These are phyloP conservation scores for Plutomurus gul DNA, from an alignment of 1,140 invertebrate genomes.

Conservation along the genomic window DNA sequence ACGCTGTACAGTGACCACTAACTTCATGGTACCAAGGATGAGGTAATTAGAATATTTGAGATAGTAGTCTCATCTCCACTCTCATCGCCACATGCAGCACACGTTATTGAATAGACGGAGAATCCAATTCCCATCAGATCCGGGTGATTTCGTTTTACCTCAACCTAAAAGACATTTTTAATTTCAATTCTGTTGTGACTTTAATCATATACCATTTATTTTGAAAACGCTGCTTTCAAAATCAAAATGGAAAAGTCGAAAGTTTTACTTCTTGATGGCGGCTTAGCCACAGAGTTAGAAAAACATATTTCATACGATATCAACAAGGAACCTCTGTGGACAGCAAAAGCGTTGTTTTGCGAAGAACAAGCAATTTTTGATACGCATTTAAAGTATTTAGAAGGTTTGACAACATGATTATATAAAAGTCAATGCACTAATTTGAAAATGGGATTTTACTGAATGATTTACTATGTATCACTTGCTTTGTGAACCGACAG, in stretches of 20 bases:
- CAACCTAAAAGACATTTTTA: too few species aligned
- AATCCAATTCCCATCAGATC: too few species aligned
- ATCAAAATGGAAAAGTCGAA: background rate
- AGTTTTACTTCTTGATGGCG: slow-evolving; percentile 69
- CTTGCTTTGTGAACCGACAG: slow-evolving; percentile 58
- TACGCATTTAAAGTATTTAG: slow-evolving; percentile 77
- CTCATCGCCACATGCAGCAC: too few species aligned
- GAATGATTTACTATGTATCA: too few species aligned
- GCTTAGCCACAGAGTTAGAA: slow-evolving; percentile 75
- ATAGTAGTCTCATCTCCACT: too few species aligned
- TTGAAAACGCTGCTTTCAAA: background rate
- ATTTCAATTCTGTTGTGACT: background rate
- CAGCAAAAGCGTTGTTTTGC: slow-evolving; percentile 72
- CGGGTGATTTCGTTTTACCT: too few species aligned
- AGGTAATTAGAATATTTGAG: too few species aligned
- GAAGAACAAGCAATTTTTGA: slow-evolving; percentile 72
- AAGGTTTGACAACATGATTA: slow-evolving; percentile 59
- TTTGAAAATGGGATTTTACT: too few species aligned
- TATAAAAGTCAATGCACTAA: too few species aligned
- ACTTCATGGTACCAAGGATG: too few species aligned
- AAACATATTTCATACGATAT: slow-evolving; percentile 70
- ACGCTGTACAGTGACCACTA: too few species aligned
- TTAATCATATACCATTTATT: background rate
- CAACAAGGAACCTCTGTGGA: slow-evolving; percentile 74
- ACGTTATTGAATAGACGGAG: too few species aligned